Evolutionary conservation across 2,888 invertebrate species (phyloP), one percentile per base, ranked within the genome.

Genomic region (Beris chalybata): DNA sequence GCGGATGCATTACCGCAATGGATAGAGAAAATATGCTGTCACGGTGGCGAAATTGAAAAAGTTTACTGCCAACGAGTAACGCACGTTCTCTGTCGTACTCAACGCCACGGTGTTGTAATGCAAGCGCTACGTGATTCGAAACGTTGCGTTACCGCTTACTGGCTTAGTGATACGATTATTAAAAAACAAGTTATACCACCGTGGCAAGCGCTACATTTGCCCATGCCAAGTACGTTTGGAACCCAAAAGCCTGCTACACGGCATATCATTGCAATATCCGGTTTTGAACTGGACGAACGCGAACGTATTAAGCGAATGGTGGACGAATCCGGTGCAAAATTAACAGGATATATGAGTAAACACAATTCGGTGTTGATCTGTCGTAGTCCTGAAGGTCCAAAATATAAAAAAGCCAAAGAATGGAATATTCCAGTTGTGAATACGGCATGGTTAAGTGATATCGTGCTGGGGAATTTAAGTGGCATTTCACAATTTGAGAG

Each of bases 361-460:
- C 90, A 92, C 77, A 92, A 92, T 79, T 91, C 91, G 0, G 84
- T 92, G 58, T 79, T 92, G 64, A 84, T 92, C 69, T 89, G 90
- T 77, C 87, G 89, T 71, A 93, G 93, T 71, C 87, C 90, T 0
- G 94, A 95, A 70, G 96, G 96, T 29, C 85, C 85, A 71, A 98
- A 98, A 81, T 94, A 89, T 80, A 84, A 87, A 70, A 92, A 92
- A 73, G 97, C 98, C 0, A 86, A 92, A 57, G 95, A 97, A 77
- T 96, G 95, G 94, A 89, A 89, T 74, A 90, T 92, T 47, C 93
- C 94, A 1, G 89, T 94, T 2, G 96, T 98, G 0, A 97, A 95
- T 76, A 90, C 93, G 1, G 89, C 92, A 72, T 97, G 97, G 97
- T 82, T 98, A 70, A 93, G 92, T 44, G 97, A 97, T 78, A 85